A percentile compares a stretch with the other conserved stretches of the same genome.
Conservation (phyloP, 1,140 invertebrate genomes). For the Rhopalosiphum maidis region DNA sequence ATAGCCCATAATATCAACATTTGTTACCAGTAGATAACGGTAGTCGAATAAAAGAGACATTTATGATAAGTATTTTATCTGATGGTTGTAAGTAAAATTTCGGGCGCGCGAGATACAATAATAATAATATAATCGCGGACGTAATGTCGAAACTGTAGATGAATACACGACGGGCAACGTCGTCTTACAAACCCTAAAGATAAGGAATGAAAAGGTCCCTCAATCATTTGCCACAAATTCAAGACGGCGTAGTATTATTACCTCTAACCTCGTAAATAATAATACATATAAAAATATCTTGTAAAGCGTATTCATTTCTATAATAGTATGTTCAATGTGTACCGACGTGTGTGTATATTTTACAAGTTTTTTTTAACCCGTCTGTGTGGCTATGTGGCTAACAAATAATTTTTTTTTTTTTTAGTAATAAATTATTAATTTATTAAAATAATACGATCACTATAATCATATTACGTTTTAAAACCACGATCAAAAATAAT, state of each 20-base stretch:
- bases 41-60: background rate
- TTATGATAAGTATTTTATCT: background rate
- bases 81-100: background rate
- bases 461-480: background rate
- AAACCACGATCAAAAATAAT: background rate
- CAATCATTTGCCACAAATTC: background rate
- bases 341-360: too few relatives aligned
- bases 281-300: background rate
- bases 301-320: background rate
- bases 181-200: background rate
- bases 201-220: background rate
- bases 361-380: background rate
- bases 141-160: background rate
- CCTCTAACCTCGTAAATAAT: background rate
- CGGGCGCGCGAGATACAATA: background rate
- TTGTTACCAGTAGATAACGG: background rate
- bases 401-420: background rate
- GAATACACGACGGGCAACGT: background rate
- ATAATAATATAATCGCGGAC: background rate
- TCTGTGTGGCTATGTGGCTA: accelerated
- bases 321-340: background rate
- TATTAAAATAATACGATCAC: background rate
- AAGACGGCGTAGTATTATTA: background rate
- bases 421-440: background rate
- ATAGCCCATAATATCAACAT: background rate